phyloP scores from a whole-genome alignment of 1,140 invertebrate genomes.

The Nasonia giraulti region DNA sequence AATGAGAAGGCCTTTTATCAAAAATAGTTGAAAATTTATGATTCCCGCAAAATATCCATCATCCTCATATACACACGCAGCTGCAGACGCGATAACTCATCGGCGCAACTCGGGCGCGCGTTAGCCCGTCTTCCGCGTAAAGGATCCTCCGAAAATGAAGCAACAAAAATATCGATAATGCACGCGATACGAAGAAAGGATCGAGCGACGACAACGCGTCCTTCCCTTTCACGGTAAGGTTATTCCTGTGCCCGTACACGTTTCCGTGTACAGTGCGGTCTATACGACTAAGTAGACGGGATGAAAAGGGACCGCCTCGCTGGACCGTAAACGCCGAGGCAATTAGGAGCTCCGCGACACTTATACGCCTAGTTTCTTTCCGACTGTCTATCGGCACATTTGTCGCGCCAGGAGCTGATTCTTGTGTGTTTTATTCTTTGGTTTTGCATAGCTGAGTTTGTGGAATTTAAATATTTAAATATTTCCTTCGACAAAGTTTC shows the following conservation, averaged over 20 bases:
- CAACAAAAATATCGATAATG: not conserved
- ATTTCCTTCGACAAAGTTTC: not conserved
- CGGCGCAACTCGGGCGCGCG: no score
- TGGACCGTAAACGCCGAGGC: constrained; percentile 64
- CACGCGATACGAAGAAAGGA: not conserved
- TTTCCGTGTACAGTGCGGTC: constrained; percentile 30
- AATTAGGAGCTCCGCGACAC: constrained; percentile 62
- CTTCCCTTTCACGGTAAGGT: constrained; percentile 66
- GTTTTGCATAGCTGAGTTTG: no score
- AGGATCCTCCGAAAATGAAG: not conserved
- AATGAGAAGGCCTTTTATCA: no score
- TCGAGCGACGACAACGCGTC: constrained; percentile 22
- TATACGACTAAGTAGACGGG: constrained; percentile 63
- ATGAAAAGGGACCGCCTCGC: constrained; percentile 67
- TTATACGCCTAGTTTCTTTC: constrained; percentile 36
- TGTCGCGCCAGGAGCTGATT: not conserved
- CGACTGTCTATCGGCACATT: not conserved
- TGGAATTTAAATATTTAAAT: no score
- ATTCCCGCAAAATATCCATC: no score
- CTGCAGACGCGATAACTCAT: not conserved
- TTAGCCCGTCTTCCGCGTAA: constrained; percentile 28
- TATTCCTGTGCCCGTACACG: constrained; percentile 37
- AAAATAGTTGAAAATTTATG: no score
- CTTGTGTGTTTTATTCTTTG: no score
- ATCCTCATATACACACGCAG: not conserved